Conservation (phyloP, 1,140 invertebrate genomes). For the Latrodectus geometricus region DNA sequence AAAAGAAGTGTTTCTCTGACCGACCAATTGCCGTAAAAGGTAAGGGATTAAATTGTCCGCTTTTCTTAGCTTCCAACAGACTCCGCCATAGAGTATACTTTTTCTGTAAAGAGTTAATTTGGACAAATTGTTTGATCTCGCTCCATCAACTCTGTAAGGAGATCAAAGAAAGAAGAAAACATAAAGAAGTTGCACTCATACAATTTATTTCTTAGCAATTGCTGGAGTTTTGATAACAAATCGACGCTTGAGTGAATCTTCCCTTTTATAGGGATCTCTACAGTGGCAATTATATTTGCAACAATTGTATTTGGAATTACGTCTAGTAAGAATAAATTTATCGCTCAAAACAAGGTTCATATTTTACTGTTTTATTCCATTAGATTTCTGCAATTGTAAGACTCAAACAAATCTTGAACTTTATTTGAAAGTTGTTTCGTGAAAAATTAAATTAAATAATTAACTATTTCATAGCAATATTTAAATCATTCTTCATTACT, state of each 20-base stretch:
- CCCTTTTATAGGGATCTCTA: neutral
- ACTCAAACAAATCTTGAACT: too few relatives aligned
- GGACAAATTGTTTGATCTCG: slow-evolving; percentile 58
- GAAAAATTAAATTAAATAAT: too few relatives aligned
- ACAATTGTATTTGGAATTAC: too few relatives aligned
- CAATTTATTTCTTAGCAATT: neutral
- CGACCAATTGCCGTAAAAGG: slow-evolving; percentile 49
- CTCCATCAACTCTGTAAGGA: slow-evolving; percentile 29
- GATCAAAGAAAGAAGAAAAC: neutral
- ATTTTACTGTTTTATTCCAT: too few relatives aligned
- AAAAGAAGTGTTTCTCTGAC: neutral
- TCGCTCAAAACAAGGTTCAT: too few relatives aligned
- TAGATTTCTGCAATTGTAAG: too few relatives aligned
- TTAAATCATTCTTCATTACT: too few relatives aligned
- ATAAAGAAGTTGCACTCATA: too few relatives aligned
- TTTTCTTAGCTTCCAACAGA: neutral
- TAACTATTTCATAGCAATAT: too few relatives aligned
- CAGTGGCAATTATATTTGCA: too few relatives aligned
- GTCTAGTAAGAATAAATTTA: too few relatives aligned
- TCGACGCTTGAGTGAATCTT: neutral
- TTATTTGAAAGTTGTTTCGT: too few relatives aligned
- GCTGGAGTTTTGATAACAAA: neutral
- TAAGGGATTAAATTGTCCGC: slow-evolving; percentile 52
- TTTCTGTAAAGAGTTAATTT: slow-evolving; percentile 60
- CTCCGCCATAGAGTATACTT: slow-evolving; percentile 4